Evolutionary conservation across 2,888 invertebrate genomes (phyloP), one percentile per base, ranked within the genome.

Genomic region (Choreutis nemorana): DNA sequence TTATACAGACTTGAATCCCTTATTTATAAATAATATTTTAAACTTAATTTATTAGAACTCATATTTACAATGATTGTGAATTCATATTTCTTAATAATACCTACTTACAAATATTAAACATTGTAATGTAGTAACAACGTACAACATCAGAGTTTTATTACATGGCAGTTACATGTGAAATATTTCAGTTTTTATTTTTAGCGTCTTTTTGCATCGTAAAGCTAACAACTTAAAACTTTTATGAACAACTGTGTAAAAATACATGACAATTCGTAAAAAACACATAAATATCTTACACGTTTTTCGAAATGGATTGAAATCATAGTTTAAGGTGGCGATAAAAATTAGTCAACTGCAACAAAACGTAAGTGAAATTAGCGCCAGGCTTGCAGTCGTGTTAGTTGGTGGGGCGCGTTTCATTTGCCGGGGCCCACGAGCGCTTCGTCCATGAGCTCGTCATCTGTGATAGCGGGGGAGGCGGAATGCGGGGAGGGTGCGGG

Each of bases 361-460:
- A 27, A 7, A 27, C 11, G 14, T 22, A 12, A 28, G 14, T 10
- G 23, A 13, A 25, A 12, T 25, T 25, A 7, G 13, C 14, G 14
- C 15, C 23, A 25, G 9, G 18, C 8, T 15, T 26, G 31, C n/a
- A n/a, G n/a, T n/a, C n/a, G n/a, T n/a, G n/a, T n/a, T n/a, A n/a
- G n/a, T 9, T 23, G 5, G 25, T 20, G 9, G 3, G 11, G 31
- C 32, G 37, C 24, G 37, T 30, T 45, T 83, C 81, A 89, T 81
- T 89, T 89, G 23, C 89, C 87, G 48, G 88, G 82, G 5, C 90
- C 90, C 29, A 90, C 87, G 27, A 93, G 71, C 4, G 91, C 91
- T 57, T 91, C 92, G 61, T 94, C 92, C 90, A 92, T 92, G 11
- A 93, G 83, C 52, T 94, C 94, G 60, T 94, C 94, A 54, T 94